phyloP scores from a whole-genome alignment of 1,140 invertebrate genomes.

The Cephus cinctus region DNA sequence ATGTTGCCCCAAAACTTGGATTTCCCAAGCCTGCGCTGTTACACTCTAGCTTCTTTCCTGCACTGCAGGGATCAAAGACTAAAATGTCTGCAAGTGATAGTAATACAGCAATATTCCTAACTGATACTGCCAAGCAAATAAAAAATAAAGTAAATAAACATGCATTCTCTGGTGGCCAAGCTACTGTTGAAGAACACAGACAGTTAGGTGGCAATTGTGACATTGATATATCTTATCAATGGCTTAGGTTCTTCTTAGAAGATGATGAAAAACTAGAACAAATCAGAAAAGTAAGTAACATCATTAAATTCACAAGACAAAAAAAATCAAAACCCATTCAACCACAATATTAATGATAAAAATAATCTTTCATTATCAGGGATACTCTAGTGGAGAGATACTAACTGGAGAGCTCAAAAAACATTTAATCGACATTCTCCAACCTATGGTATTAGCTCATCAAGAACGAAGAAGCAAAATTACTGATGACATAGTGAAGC shows the following conservation, averaged over 20 bases:
- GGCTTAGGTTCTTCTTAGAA: constrained; percentile 93
- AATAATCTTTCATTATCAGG: constrained; percentile 53
- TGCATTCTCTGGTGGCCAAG: constrained; percentile 95
- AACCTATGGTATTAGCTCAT: constrained; percentile 78
- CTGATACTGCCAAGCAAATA: constrained; percentile 94
- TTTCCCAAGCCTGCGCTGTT: constrained; percentile 91
- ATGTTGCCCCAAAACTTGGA: constrained; percentile 89
- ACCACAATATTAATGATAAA: constrained; percentile 4
- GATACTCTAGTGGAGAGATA: constrained; percentile 87
- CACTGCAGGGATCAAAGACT: constrained; percentile 92
- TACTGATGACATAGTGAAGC: constrained; percentile 81
- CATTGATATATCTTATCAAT: constrained; percentile 95
- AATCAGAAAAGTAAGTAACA: constrained; percentile 70
- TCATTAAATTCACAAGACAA: too few species aligned
- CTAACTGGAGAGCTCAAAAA: constrained; percentile 95
- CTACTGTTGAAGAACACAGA: constrained; percentile 91
- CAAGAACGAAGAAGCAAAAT: constrained; percentile 78
- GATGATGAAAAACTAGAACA: constrained; percentile 87
- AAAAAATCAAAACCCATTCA: too few species aligned
- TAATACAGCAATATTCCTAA: constrained; percentile 93
- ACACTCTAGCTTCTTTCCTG: constrained; percentile 94
- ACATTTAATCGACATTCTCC: constrained; percentile 75
- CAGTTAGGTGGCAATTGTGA: constrained; percentile 91
- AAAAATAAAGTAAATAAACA: constrained; percentile 99
- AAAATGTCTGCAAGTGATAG: constrained; percentile 98